These are phyloP conservation scores for Hylaeus anthracinus DNA, from an alignment of 1,140 invertebrate genomes.

Conservation along the genomic window DNA sequence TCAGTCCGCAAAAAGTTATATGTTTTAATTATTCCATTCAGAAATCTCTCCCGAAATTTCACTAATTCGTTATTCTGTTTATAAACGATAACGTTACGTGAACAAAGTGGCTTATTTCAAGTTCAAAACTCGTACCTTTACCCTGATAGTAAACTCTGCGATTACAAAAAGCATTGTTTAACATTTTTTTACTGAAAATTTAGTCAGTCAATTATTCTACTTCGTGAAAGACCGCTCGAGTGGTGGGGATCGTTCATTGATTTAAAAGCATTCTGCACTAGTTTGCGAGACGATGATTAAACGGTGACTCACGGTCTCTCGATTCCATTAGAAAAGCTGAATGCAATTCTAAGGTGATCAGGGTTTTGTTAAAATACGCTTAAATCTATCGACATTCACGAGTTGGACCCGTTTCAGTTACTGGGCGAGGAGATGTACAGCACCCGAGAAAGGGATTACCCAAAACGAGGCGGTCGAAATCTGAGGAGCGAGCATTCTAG, in stretches of 20 bases:
- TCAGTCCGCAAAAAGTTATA: background rate
- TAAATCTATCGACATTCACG: background rate
- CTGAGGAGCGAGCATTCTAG: constrained; percentile 68
- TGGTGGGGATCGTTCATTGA: too few relatives aligned
- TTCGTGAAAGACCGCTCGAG: too few relatives aligned
- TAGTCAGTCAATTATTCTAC: too few relatives aligned
- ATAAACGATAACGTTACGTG: background rate
- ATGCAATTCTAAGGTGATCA: background rate
- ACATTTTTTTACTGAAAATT: too few relatives aligned
- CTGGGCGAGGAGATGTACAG: constrained; percentile 78
- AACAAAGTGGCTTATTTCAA: constrained; percentile 8
- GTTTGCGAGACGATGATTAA: too few relatives aligned
- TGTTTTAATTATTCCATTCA: background rate
- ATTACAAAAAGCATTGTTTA: background rate
- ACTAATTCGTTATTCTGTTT: background rate
- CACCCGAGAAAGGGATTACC: constrained; percentile 69
- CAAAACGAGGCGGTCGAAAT: constrained; percentile 45
- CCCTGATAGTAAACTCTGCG: too few relatives aligned
- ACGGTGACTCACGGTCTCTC: background rate
- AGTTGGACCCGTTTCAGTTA: constrained; percentile 65
- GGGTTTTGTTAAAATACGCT: background rate
- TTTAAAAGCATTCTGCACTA: too few relatives aligned
- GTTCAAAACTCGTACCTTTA: too few relatives aligned
- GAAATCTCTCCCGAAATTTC: background rate
- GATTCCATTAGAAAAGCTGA: background rate